Conservation (phyloP, 92 coral and sea anemone genomes). For the Phenganax stokvisi region DNA sequence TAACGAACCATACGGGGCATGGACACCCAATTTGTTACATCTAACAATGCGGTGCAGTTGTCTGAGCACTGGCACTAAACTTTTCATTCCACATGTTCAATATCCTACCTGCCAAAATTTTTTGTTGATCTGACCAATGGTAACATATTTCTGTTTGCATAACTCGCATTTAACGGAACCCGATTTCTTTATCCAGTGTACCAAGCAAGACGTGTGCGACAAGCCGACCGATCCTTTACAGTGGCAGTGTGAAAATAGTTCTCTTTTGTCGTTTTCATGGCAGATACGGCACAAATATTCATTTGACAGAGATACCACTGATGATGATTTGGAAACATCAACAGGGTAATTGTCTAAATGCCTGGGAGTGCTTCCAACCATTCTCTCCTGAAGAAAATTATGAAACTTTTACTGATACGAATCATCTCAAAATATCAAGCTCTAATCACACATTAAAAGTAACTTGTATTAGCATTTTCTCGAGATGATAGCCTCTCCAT, state of each 20-base stretch:
- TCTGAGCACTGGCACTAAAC: background rate
- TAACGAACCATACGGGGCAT: background rate
- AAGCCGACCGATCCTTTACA: conserved; percentile 91
- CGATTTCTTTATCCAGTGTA: conserved; percentile 90
- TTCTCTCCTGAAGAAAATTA: background rate
- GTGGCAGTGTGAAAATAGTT: conserved; percentile 73
- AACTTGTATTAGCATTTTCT: no score
- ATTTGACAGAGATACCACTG: conserved; percentile 11
- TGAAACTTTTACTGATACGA: no score
- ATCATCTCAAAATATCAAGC: no score
- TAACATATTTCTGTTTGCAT: conserved; percentile 82
- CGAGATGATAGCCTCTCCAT: no score
- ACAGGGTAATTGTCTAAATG: background rate
- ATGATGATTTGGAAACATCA: background rate
- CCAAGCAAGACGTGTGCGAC: conserved; percentile 83
- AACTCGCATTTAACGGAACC: conserved; percentile 85
- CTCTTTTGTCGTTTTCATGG: conserved; percentile 67
- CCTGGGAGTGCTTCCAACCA: background rate
- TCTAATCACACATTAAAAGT: no score
- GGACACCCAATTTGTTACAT: background rate
- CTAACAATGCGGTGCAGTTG: background rate
- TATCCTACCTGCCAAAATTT: conserved; percentile 82
- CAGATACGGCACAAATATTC: conserved; percentile 86
- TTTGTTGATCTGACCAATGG: conserved; percentile 66
- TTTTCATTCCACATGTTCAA: background rate